Conservation (phyloP, 2,797 vertebrate species). For the Pangasius krempfi region DNA sequence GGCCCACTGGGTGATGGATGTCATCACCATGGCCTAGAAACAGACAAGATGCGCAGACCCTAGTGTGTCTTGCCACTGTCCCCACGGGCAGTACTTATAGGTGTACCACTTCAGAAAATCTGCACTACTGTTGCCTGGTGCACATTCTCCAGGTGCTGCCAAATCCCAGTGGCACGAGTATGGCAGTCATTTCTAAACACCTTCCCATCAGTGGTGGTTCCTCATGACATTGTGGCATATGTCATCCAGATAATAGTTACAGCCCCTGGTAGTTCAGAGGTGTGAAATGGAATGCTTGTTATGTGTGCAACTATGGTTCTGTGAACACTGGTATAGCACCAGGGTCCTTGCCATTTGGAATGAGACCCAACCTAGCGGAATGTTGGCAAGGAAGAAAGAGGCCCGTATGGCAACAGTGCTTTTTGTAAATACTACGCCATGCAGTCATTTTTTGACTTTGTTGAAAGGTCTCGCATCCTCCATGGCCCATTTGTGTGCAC, state of each 20-base stretch:
- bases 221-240: not conserved
- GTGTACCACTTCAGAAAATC: not conserved
- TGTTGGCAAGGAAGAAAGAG: not conserved
- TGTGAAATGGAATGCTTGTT: not conserved
- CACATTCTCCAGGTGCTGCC: not conserved
- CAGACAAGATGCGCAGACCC: not conserved
- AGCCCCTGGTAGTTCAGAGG: not conserved
- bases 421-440: not conserved
- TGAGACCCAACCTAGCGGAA: not conserved
- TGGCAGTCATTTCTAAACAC: not conserved
- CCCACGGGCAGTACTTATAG: not conserved
- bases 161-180: not conserved
- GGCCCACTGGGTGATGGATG: not conserved
- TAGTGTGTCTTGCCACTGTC: not conserved
- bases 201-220: not conserved
- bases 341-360: not conserved
- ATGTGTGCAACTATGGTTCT: not conserved
- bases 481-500: not conserved
- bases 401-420: not conserved
- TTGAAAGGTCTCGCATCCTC: not conserved
- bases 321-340: not conserved
- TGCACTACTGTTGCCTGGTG: not conserved
- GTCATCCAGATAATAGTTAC: not conserved
- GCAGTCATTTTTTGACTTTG: not conserved
- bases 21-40: not conserved